Evolutionary conservation across 1,140 invertebrate genomes (phyloP), one percentile per base, ranked within the genome.

Genomic region (Caenorhabditis latens): DNA sequence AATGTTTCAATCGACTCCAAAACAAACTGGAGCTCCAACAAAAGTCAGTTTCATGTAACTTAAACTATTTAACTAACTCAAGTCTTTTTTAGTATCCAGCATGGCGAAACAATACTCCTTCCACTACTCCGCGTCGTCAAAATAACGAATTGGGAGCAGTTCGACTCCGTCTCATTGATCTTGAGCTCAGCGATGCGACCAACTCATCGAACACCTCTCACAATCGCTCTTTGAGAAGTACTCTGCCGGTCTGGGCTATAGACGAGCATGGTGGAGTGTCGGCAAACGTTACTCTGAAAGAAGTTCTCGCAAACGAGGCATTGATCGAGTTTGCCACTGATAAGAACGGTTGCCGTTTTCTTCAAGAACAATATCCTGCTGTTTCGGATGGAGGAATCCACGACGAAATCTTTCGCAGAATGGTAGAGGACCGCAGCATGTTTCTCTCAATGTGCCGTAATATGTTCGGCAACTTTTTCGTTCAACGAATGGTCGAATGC

Each of bases 391-490:
- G n/a, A 13, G 48, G 24, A 19, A 21, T 48, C 16, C 61, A 67
- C 4, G 83, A 86, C 9, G 24, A 79, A 9, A 43, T 86, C 57
- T 61, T 79, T 21, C 48, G 57, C 16, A 57, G 32, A 32, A 53
- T 57, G 75, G 63, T 86, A 5, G 57, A 85, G 14, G 50, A 67
- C 48, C 63, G 50, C 4, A 19, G 5, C 6, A 7, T 83, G 5
- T 88, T 88, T 57, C 55, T 89, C 75, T 53, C 65, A 6, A 86
- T 89, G 16, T 88, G 85, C 40, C 57, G 50, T 42, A 85, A 89
- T 46, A 89, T 89, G 53, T 89, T 89, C 65, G 89, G 71, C 7
- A 89, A 89, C 67, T 89, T 89, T 85, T 87, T 89, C 40, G 84
- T 89, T 42, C 89, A 89, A 46, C 46, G 58, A 13, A 32, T 85